Conservation (phyloP, 2,113 vertebrate species). For the Varanus salvator region DNA sequence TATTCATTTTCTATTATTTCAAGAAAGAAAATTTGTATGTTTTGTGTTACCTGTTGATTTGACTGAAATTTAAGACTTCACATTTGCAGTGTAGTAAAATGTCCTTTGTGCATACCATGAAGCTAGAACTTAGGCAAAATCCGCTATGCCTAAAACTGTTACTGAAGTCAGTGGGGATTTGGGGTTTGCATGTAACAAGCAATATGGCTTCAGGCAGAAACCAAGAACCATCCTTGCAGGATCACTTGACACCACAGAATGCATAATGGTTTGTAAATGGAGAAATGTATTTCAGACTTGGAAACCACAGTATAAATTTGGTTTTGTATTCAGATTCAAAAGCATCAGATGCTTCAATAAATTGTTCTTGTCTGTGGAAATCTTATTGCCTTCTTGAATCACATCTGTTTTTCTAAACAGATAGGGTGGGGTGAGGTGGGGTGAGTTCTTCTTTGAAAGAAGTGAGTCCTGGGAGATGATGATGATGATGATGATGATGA, state of each 20-base stretch:
- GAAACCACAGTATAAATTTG: background rate
- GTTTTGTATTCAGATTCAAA: conserved; percentile 1
- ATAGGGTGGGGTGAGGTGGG: background rate
- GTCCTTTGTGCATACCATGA: background rate
- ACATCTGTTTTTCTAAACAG: background rate
- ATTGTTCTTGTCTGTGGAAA: conserved; percentile 4
- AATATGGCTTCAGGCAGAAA: conserved; percentile 22
- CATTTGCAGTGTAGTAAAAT: conserved; percentile 10
- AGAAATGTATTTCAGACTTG: background rate
- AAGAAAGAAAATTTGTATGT: background rate
- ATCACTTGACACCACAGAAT: background rate
- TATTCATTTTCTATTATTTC: background rate
- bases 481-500: no score
- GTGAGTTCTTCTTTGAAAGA: background rate
- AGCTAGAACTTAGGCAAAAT: background rate
- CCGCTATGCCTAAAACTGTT: background rate
- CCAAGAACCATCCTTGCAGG: background rate
- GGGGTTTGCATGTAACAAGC: background rate
- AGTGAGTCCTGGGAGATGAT: background rate
- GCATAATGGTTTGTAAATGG: conserved; percentile 1
- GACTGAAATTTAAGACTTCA: background rate
- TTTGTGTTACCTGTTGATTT: conserved; percentile 17
- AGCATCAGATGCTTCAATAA: background rate
- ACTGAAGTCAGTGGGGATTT: conserved; percentile 15
- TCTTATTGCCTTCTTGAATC: conserved; percentile 21